Evolutionary conservation across 2,888 invertebrate species (phyloP).

Genomic region (Gandaritis pyraliata): DNA sequence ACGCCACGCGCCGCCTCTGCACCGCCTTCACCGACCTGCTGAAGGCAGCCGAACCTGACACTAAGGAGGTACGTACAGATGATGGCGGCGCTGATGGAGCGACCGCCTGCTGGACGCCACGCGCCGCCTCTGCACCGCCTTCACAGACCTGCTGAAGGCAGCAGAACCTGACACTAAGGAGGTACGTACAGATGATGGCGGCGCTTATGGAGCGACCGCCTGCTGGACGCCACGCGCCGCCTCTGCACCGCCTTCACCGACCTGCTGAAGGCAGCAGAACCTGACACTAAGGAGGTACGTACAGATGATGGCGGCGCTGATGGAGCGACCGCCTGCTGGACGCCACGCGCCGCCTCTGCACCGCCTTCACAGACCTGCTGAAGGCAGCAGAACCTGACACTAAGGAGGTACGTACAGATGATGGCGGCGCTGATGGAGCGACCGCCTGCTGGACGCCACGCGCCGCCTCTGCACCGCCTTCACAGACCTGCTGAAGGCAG

Average conservation of each 20-base stretch:
- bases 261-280: slow-evolving; percentile 97
- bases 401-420: slow-evolving; percentile 94
- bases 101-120: slow-evolving; percentile 96
- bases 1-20: slow-evolving; percentile 96
- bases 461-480: slow-evolving; percentile 96
- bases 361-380: slow-evolving; percentile 96
- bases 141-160: slow-evolving; percentile 96
- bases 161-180: slow-evolving; percentile 97
- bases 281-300: slow-evolving; percentile 95
- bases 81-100: slow-evolving; percentile 97
- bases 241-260: slow-evolving; percentile 97
- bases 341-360: slow-evolving; percentile 96
- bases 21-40: slow-evolving; percentile 97
- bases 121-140: slow-evolving; percentile 95
- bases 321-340: slow-evolving; percentile 95
- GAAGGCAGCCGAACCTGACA: slow-evolving; percentile 97
- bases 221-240: slow-evolving; percentile 96
- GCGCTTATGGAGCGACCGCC: slow-evolving; percentile 94
- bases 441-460: slow-evolving; percentile 95
- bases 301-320: slow-evolving; percentile 97
- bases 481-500: slow-evolving; percentile 96
- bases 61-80: slow-evolving; percentile 95
- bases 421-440: slow-evolving; percentile 97
- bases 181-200: slow-evolving; percentile 97
- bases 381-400: slow-evolving; percentile 98